Evolutionary conservation across 2,888 invertebrate genomes (phyloP), one percentile per base, ranked within the genome.

Genomic region (Cataglyphis cursor): DNA sequence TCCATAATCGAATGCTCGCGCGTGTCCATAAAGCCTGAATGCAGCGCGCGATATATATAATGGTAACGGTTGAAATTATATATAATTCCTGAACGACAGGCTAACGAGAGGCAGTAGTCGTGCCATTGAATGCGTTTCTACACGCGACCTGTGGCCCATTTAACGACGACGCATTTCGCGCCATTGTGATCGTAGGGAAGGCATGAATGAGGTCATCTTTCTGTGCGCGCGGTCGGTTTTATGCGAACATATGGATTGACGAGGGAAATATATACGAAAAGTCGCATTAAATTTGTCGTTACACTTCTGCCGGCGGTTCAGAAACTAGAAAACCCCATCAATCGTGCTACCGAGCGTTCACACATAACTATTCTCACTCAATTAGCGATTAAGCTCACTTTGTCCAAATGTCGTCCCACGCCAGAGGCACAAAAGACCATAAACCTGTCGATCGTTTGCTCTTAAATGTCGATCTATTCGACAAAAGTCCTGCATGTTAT

Each of bases 51-150:
- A 31, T 24, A 15, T 10, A 21, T 80, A 62, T 84, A 83, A 85
- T 80, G 41, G 54, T 61, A 54, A 81, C 59, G 78, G 76, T 85
- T 66, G 51, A 83, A 90, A 90, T 88, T 87, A 85, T 88, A 88
- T 85, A 90, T 90, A 88, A 88, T 87, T 85, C 84, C 82, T 82
- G 81, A 88, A 83, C 89, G 90, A 90, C 89, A 86, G 85, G 83
- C 86, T 90, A 90, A 90, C 90, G 89, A 90, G 89, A 90, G 90
- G 81, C 75, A 38, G 81, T 73, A 83, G 72, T 75, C 76, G 62
- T 85, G 70, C 84, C 86, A 87, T 90, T 87, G 86, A 90, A 85
- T 83, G 82, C 72, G 35, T 18, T 73, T 28, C 84, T 51, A 66
- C 44, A 5, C 70, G 51, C 80, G 81, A 80, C 66, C 90, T 70